These are phyloP conservation scores for Ecliptopera silaceata DNA, from an alignment of 2,888 invertebrate species.

Conservation along the genomic window DNA sequence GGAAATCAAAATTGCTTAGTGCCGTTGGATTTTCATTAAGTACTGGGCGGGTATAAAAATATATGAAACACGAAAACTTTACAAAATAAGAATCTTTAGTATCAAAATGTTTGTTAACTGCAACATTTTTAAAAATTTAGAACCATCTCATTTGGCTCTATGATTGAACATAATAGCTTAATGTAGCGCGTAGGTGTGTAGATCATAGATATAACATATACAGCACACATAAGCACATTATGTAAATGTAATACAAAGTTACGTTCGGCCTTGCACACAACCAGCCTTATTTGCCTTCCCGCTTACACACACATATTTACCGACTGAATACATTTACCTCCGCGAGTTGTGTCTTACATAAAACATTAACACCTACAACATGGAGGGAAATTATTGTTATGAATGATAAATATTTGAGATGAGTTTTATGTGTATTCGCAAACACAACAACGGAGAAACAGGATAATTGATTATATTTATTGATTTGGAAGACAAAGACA, in stretches of 20 bases:
- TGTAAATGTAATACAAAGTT: constrained; percentile 26
- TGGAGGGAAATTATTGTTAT: constrained; percentile 19
- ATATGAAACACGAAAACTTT: no score
- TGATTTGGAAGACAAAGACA: neutral
- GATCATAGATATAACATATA: constrained; percentile 8
- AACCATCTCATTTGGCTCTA: no score
- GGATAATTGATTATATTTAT: constrained; percentile 2
- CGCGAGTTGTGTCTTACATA: constrained; percentile 40
- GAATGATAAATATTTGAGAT: constrained; percentile 29
- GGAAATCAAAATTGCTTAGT: neutral
- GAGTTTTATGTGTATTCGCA: constrained; percentile 8
- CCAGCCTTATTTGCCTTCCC: constrained; percentile 40
- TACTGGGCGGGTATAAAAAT: no score
- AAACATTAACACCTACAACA: constrained; percentile 40
- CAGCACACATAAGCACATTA: constrained; percentile 8
- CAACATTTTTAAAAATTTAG: no score
- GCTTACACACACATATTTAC: constrained; percentile 42
- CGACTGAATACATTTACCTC: constrained; percentile 42
- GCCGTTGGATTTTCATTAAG: neutral
- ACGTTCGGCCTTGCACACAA: constrained; percentile 22
- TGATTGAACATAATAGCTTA: neutral
- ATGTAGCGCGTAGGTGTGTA: neutral
- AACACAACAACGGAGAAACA: neutral
- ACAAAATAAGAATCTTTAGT: no score
- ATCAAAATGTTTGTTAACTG: no score